A percentile compares a stretch with the other conserved stretches of the same genome.
Conservation (phyloP, 1,140 invertebrate genomes). For the Sitodiplosis mosellana region DNA sequence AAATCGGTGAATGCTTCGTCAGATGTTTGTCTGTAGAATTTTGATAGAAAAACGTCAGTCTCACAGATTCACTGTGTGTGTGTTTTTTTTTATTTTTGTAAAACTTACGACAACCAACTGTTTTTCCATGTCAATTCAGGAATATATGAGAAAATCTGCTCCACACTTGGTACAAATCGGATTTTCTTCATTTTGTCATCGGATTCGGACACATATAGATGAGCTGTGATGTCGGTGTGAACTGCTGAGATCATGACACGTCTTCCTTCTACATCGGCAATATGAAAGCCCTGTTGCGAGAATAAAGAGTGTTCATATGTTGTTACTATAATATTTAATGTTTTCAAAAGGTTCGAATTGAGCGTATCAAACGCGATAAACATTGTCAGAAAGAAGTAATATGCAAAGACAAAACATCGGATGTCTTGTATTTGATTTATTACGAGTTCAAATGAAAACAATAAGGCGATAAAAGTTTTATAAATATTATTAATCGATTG, state of each 20-base stretch:
- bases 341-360: too few species aligned
- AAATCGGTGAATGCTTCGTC: constrained; percentile 76
- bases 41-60: not conserved
- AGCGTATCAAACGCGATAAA: too few species aligned
- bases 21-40: constrained; percentile 42
- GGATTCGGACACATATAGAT: constrained; percentile 62
- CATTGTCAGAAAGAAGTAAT: too few species aligned
- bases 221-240: constrained; percentile 49
- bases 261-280: constrained; percentile 64
- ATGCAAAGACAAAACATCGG: too few species aligned
- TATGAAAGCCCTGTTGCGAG: constrained; percentile 35
- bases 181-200: constrained; percentile 31
- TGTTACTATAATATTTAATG: too few species aligned
- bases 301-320: not conserved
- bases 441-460: too few species aligned
- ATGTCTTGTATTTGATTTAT: too few species aligned
- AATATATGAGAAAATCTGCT: constrained; percentile 68
- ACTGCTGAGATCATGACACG: constrained; percentile 69
- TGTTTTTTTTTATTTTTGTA: not conserved
- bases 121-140: constrained; percentile 59
- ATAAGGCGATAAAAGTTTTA: too few species aligned
- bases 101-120: constrained; percentile 63
- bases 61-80: too few species aligned
- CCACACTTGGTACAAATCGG: constrained; percentile 59
- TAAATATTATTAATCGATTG: too few species aligned